These are phyloP conservation scores for Coelopa frigida DNA, from an alignment of 1,140 invertebrate species.

Conservation along the genomic window DNA sequence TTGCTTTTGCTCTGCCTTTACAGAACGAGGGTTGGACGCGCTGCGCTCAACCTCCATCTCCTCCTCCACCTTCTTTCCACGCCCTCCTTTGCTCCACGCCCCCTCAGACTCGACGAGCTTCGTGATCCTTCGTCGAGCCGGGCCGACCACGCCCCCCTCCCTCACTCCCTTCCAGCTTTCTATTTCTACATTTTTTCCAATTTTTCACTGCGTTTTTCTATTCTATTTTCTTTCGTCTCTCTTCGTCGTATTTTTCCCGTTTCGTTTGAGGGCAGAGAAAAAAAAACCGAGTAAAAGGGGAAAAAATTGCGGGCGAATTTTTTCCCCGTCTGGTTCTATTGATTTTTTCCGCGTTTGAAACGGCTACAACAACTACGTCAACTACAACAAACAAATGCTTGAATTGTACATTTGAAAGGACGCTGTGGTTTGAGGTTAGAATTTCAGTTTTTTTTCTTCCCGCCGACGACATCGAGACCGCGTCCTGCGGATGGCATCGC, in stretches of 20 bases:
- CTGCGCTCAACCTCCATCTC: no score
- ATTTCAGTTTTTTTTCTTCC: constrained; percentile 15
- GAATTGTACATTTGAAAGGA: constrained; percentile 7
- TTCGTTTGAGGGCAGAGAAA: no score
- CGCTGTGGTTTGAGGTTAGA: constrained; percentile 21
- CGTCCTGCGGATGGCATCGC: no score
- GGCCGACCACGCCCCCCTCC: no score
- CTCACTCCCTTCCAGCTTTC: no score
- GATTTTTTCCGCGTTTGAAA: constrained; percentile 38
- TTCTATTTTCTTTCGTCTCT: not conserved
- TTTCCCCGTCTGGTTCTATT: constrained; percentile 37
- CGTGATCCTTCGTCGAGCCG: no score
- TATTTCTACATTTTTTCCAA: not conserved
- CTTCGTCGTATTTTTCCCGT: constrained; percentile 5
- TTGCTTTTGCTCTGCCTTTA: no score
- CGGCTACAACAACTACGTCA: not conserved
- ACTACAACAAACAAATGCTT: constrained; percentile 3
- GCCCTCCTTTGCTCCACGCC: no score
- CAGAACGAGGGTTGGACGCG: no score
- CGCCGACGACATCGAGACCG: not conserved
- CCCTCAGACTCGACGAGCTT: no score
- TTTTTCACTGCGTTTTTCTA: constrained; percentile 2
- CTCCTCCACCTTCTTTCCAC: no score
- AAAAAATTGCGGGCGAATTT: constrained; percentile 7
- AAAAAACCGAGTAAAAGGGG: no score